Percentiles rank a stretch among this genome's conserved stretches.
Evolutionary conservation across 2,113 vertebrate species (phyloP).

Genomic region (Neolamprologus variostigma): DNA sequence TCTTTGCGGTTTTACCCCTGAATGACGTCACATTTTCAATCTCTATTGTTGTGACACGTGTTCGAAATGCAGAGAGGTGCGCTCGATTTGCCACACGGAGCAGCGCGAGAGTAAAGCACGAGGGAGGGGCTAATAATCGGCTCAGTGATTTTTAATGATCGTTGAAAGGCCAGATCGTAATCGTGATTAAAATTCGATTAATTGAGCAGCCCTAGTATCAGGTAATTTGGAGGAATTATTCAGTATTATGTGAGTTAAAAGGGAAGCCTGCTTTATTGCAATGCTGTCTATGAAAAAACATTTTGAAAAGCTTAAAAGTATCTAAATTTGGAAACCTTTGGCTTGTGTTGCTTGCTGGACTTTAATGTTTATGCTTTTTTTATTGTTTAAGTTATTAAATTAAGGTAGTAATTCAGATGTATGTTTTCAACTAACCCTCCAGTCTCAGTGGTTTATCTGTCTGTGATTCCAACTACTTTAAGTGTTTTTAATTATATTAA

Average conservation of each 20-base stretch:
- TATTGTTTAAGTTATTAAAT: neutral
- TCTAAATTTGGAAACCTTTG: neutral
- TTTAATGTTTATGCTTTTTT: neutral
- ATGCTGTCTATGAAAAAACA: neutral
- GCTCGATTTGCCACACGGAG: too few species aligned
- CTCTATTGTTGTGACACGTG: too few species aligned
- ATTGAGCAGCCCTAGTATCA: neutral
- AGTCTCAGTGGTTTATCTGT: neutral
- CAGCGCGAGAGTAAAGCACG: too few species aligned
- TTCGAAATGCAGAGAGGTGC: too few species aligned
- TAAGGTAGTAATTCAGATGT: neutral
- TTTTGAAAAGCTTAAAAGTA: neutral
- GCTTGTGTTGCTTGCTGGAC: neutral
- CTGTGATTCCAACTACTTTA: neutral
- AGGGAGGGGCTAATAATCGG: too few species aligned
- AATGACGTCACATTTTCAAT: too few species aligned
- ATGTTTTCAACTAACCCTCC: neutral
- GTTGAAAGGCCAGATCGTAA: too few species aligned
- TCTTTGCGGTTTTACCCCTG: too few species aligned
- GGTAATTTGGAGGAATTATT: neutral
- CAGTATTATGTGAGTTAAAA: neutral
- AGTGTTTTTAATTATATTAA: slow-evolving; percentile 24
- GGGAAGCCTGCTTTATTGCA: neutral
- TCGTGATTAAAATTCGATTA: rapidly evolving
- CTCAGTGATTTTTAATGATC: too few species aligned